Evolutionary conservation across 2,888 invertebrate species (phyloP).

Genomic region (Ochlodes sylvanus): DNA sequence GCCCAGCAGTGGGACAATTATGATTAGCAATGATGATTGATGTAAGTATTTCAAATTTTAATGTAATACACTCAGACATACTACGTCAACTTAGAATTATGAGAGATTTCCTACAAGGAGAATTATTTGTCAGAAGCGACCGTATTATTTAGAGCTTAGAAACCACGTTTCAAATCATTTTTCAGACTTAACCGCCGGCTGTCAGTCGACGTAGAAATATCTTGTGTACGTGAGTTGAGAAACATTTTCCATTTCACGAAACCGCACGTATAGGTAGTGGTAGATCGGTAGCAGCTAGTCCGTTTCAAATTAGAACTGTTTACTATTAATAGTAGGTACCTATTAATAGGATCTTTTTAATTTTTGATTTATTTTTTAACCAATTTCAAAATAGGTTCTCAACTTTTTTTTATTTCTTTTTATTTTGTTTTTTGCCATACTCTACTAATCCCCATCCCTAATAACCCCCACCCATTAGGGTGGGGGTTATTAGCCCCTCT

Average conservation of each 20-base stretch:
- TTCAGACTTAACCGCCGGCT: constrained; percentile 20
- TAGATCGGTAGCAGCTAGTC: not conserved
- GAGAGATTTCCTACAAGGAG: not conserved
- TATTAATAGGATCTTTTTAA: no score
- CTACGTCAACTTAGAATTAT: not conserved
- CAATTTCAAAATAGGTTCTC: no score
- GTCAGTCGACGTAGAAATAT: constrained; percentile 22
- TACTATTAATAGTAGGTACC: no score
- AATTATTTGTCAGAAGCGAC: constrained; percentile 14
- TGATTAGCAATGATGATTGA: no score
- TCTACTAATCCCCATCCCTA: no score
- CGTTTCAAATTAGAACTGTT: not conserved
- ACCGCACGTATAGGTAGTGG: not conserved
- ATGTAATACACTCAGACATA: not conserved
- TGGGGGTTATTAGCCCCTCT: no score
- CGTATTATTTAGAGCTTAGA: constrained; percentile 13
- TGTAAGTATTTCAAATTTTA: no score
- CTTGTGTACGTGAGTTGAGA: constrained; percentile 17
- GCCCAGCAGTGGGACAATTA: no score
- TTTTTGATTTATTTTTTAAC: no score
- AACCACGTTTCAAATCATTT: constrained; percentile 25
- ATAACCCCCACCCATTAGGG: no score
- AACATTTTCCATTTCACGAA: constrained; percentile 19
- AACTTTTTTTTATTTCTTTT: no score
- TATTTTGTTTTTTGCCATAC: no score